Base-by-base conservation (phyloP, 2,113 vertebrate genomes). In the Tachysurus vachellii region DNA sequence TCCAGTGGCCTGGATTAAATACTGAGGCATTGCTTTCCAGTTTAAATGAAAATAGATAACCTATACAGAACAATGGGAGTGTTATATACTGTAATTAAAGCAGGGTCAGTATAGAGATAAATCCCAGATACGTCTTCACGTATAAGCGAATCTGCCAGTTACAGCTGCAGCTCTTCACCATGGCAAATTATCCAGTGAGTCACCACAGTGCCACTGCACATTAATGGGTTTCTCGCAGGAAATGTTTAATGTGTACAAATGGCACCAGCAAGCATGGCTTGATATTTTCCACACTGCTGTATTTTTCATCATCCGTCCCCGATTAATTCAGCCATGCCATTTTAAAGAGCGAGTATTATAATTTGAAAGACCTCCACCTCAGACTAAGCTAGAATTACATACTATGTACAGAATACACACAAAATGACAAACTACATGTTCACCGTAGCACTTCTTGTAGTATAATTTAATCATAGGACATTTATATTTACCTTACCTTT, bases 111-210 rank as follows among this genome's bases (percentile, higher is more conserved):
- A 53, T 88, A n/a, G 26, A 89, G 89, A 93, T 91, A 92, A 91
- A 92, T 88, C 86, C 77, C 89, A 90, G 90, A 73, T 36, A 36
- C 73, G 86, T 91, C 92, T 92, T 86, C 87, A 76, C 53, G n/a
- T 59, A 77, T 62, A 70, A 77, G 54, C 88, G 86, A 88, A 93
- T 44, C 86, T 81, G 91, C 89, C 70, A 26, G 91, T 79, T 91
- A 92, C 93, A 94, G 93, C 92, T 93, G 93, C 88, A 86, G 53
- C 79, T 83, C 91, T 90, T 93, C 92, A 92, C 86, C 3, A 62
- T 79, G 54, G 56, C 88, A 85, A 91, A 91, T 89, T 89, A 88
- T 66, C 85, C 53, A 64, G 87, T 85, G 91, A 92, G 87, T 92
- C 91, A 90, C 89, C 88, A 70, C 59, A 87, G 91, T 85, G 89